These are phyloP conservation scores for Leucania comma DNA, from an alignment of 2,888 invertebrate genomes.

Conservation along the genomic window DNA sequence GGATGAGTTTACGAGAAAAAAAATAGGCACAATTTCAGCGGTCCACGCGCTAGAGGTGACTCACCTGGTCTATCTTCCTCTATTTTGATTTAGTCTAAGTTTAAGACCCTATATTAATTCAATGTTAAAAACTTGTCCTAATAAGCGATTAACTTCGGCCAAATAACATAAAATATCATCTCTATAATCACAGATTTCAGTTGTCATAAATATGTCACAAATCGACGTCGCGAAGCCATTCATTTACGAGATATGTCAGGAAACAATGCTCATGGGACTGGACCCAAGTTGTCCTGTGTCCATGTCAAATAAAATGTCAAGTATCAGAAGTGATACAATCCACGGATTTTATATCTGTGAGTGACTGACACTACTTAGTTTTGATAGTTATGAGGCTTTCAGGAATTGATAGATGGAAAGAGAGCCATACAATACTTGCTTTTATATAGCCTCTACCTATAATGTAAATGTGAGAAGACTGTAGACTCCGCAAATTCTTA, in stretches of 20 bases:
- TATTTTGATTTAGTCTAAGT: no score
- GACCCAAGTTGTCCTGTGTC: not conserved
- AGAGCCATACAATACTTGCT: no score
- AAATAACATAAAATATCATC: not conserved
- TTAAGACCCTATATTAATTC: no score
- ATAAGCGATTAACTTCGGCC: not conserved
- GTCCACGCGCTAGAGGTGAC: no score
- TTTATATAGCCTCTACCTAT: no score
- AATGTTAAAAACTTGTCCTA: no score
- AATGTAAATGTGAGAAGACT: no score
- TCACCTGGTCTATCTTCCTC: no score
- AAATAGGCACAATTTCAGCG: no score
- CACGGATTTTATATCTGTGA: not conserved
- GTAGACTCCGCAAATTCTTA: no score
- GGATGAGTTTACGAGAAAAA: no score
- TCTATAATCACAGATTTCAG: constrained; percentile 2
- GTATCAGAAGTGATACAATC: not conserved
- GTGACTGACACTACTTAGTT: not conserved
- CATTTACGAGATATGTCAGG: constrained; percentile 21
- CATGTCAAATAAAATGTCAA: constrained; percentile 35
- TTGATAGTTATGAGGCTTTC: not conserved
- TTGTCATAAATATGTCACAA: constrained; percentile 3
- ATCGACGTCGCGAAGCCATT: constrained; percentile 2
- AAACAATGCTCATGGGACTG: constrained; percentile 28
- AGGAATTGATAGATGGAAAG: not conserved